Conservation (phyloP, 2,797 vertebrate species). For the Gymnothorax javanicus region DNA sequence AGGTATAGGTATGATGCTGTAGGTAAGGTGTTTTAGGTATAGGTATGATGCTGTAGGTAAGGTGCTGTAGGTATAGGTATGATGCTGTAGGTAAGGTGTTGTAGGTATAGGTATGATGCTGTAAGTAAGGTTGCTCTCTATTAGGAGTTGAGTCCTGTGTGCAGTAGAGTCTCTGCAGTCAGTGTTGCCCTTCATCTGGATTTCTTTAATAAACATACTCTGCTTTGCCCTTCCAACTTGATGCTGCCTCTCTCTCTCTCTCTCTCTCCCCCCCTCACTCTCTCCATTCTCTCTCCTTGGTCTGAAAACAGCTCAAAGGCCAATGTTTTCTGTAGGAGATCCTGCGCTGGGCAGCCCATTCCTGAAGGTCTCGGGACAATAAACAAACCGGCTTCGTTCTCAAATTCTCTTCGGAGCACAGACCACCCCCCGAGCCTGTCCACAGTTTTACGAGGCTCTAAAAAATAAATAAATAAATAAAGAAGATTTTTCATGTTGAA, state of each 20-base stretch:
- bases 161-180: background rate
- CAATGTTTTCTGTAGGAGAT: background rate
- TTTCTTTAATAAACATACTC: background rate
- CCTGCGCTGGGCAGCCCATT: background rate
- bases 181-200: background rate
- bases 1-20: too few relatives aligned
- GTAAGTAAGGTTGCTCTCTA: background rate
- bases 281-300: background rate
- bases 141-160: background rate
- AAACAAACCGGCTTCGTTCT: background rate
- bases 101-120: too few relatives aligned
- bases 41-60: too few relatives aligned
- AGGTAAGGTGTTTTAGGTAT: too few relatives aligned
- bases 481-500: too few relatives aligned
- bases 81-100: too few relatives aligned
- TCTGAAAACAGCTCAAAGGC: constrained; percentile 9
- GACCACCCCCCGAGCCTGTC: background rate
- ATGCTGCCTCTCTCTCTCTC: background rate
- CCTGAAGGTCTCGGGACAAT: background rate
- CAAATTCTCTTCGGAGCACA: background rate
- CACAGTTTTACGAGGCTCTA: background rate
- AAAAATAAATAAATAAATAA: too few relatives aligned
- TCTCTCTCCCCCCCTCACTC: background rate
- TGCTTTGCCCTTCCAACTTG: background rate
- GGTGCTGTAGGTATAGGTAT: too few relatives aligned